Base-by-base conservation (phyloP, 2,888 invertebrate genomes). In the Chydorus sphaericus region DNA sequence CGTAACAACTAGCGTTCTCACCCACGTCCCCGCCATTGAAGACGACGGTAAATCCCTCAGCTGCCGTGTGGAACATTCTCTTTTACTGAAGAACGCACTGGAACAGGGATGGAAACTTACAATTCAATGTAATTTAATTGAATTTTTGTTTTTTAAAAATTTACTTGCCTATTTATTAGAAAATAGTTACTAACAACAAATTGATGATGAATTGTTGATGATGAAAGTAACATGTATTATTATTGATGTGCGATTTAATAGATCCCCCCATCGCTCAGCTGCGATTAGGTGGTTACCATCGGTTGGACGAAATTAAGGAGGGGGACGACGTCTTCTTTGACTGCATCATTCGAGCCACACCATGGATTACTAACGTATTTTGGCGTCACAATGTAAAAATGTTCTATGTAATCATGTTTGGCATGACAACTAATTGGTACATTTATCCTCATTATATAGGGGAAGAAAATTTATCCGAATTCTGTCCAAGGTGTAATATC, bases 261-360 rank as follows among this genome's bases (percentile, higher is more conserved):
- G 90, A 88, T 74, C 80, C 83, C n/a, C 90, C 90, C 1, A 79
- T 88, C 63, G 85, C 89, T 57, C 80, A 80, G 10, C 70, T 90
- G 62, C 85, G 86, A 59, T 76, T 90, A 62, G 90, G 89, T 66
- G 85, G 85, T 66, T 88, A 88, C 58, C 75, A 90, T 62, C 83
- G 83, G 64, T 81, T 86, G 57, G 82, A 84, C 62, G 87, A 88
- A 74, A 90, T 90, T 74, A 90, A 89, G 71, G 90, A 90, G 71
- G 88, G 89, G 54, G 89, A 88, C 67, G 89, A 89, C 73, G 88
- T 89, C 59, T 89, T 89, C 75, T 90, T 90, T 72, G 90, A 90
- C 74, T 90, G 90, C 73, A 86, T 86, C 75, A 86, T 90, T 66
- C 81, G 83, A 66, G 85, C 90, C 64, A 88, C 89, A 73, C 90